Evolutionary conservation across 2,888 invertebrate genomes (phyloP).

Genomic region (Unio pictorum): DNA sequence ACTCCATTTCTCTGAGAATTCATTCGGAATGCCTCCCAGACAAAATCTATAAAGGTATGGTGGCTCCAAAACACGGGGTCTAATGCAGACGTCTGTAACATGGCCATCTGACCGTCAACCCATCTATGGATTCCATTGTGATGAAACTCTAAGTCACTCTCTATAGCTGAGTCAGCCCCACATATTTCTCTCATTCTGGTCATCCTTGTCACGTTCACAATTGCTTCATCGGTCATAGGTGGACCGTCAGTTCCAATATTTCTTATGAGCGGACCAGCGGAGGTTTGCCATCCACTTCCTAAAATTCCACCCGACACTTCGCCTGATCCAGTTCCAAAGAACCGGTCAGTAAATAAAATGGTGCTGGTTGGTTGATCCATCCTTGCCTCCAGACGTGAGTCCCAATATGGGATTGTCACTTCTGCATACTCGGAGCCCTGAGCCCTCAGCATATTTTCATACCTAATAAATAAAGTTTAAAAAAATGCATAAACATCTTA

Average conservation of each 20-base stretch:
- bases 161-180: slow-evolving; percentile 36
- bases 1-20: slow-evolving; percentile 21
- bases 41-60: slow-evolving; percentile 50
- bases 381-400: slow-evolving; percentile 43
- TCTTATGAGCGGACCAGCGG: slow-evolving; percentile 41
- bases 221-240: slow-evolving; percentile 31
- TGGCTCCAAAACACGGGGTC: slow-evolving; percentile 57
- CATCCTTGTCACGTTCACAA: slow-evolving; percentile 32
- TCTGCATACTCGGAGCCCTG: slow-evolving; percentile 38
- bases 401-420: slow-evolving; percentile 57
- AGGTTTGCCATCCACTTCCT: slow-evolving; percentile 40
- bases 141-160: slow-evolving; percentile 44
- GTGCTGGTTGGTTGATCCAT: slow-evolving; percentile 33
- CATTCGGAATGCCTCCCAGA: slow-evolving; percentile 51
- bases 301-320: slow-evolving; percentile 47
- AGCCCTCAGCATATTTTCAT: slow-evolving; percentile 51
- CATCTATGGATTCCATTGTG: slow-evolving; percentile 52
- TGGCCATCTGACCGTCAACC: slow-evolving; percentile 52
- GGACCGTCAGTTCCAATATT: slow-evolving; percentile 49
- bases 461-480: slow-evolving; percentile 29
- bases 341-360: slow-evolving; percentile 42
- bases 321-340: slow-evolving; percentile 48
- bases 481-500: slow-evolving; percentile 11
- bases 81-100: slow-evolving; percentile 43
- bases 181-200: slow-evolving; percentile 30